Base-by-base conservation (phyloP, 2,113 vertebrate species). In the Lasiurus cinereus region DNA sequence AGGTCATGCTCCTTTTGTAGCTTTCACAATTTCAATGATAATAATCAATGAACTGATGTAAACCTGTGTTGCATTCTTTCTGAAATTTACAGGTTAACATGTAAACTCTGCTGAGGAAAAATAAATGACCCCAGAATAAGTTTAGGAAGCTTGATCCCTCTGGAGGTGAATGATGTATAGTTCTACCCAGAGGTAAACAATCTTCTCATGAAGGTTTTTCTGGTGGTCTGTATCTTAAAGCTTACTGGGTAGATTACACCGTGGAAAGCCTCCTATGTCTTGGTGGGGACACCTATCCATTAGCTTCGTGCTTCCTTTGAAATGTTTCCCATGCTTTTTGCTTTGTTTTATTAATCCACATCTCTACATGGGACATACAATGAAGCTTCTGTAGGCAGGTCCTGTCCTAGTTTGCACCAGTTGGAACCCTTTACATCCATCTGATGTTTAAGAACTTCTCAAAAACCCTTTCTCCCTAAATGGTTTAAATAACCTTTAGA, bases 101-200 rank as follows among this genome's bases (percentile, higher is more conserved):
- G 19, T 39, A 76, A 95, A 64, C 4, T 88, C 73, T 92, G 7
- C 19, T 89, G 89, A 50, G 67, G 48, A 79, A 77, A 56, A 73
- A 21, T 76, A 48, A 72, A 66, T 89, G 52, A 77, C n/a, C 29
- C 14, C 29, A 59, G 29, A 87, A 90, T 39, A 73, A 62, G 67
- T 69, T 73, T 74, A 74, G n/a, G 72, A 72, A 64, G 15, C 6
- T 24, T 27, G 4, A 46, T 12, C 19, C 22, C 14, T 2, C 54
- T 48, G 29, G 77, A 64, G 19, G 29, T 52, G 27, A 73, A 67
- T 7, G 52, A 54, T 67, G 0, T 33, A 87, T 3, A 54, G 22
- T 59, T 83, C 29, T 29, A 18, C 2, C 52, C 50, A 29, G 77
- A 64, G 19, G n/a, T 52, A 27, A 62, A 67, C 4, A 62, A 13